These are phyloP conservation scores for Tridacna crocea DNA, from an alignment of 2,888 invertebrate species.

Conservation along the genomic window DNA sequence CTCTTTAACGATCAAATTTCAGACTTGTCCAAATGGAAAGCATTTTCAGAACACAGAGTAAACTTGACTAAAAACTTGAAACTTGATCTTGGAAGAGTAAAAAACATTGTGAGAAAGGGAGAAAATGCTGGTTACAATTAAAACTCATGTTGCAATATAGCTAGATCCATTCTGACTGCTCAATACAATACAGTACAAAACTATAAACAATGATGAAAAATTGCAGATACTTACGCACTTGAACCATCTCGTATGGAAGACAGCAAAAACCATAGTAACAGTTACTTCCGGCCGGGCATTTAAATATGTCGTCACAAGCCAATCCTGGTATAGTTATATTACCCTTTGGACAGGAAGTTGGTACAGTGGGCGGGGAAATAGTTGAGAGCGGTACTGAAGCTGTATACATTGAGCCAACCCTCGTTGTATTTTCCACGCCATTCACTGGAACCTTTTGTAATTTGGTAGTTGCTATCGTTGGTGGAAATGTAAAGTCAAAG, in stretches of 20 bases:
- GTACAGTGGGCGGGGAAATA: conserved; percentile 7
- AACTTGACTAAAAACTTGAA: too few relatives aligned
- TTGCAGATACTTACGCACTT: conserved; percentile 51
- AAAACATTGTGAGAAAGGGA: too few relatives aligned
- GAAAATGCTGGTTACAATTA: too few relatives aligned
- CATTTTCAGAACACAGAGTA: too few relatives aligned
- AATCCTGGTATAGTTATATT: conserved; percentile 49
- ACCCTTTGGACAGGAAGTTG: conserved; percentile 43
- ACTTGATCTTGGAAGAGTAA: too few relatives aligned
- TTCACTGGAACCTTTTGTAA: neutral
- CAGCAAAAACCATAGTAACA: conserved; percentile 48
- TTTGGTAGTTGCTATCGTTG: neutral
- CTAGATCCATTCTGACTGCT: too few relatives aligned
- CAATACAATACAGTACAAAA: too few relatives aligned
- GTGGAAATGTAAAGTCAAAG: conserved; percentile 1
- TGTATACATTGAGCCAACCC: neutral
- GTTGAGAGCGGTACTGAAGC: conserved; percentile 16
- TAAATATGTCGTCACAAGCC: conserved; percentile 38
- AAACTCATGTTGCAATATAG: too few relatives aligned
- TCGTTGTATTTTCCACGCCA: neutral
- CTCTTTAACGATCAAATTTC: too few relatives aligned
- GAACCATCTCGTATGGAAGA: conserved; percentile 34
- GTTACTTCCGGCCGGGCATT: conserved; percentile 52
- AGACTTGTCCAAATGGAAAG: too few relatives aligned
- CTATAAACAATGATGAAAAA: too few relatives aligned